These are phyloP conservation scores for Lindbergichthys nudifrons DNA, from an alignment of 2,797 vertebrate species.

Conservation along the genomic window DNA sequence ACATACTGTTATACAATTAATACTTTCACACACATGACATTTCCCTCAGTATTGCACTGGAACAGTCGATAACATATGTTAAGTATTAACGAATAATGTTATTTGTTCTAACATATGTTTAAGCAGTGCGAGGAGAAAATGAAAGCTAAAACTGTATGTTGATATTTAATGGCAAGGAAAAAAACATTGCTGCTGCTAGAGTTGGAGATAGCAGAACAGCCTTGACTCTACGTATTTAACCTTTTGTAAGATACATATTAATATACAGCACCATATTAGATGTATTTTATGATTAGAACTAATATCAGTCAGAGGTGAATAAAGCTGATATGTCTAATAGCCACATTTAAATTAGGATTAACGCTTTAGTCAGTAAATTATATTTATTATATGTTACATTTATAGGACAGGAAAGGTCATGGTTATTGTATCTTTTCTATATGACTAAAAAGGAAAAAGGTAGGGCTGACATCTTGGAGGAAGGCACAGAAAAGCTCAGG, in stretches of 20 bases:
- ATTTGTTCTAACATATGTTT: background rate
- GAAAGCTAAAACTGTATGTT: background rate
- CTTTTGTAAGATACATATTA: background rate
- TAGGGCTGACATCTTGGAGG: background rate
- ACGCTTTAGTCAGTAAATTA: background rate
- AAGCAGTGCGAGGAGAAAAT: background rate
- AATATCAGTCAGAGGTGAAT: conserved; percentile 8
- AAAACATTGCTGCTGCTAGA: background rate
- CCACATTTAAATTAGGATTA: conserved; percentile 10
- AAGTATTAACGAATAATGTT: background rate
- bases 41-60: background rate
- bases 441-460: background rate
- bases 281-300: background rate
- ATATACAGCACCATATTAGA: background rate
- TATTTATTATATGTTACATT: background rate
- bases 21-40: background rate
- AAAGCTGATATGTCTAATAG: background rate
- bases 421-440: background rate
- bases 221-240: background rate
- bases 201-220: background rate
- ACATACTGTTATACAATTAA: background rate
- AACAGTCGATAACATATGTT: background rate
- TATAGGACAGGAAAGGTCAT: conserved; percentile 11
- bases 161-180: background rate
- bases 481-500: background rate